A percentile compares a stretch with the other conserved stretches of the same genome.
Evolutionary conservation across 2,888 invertebrate genomes (phyloP).

Genomic region (Nephrotoma flavescens): DNA sequence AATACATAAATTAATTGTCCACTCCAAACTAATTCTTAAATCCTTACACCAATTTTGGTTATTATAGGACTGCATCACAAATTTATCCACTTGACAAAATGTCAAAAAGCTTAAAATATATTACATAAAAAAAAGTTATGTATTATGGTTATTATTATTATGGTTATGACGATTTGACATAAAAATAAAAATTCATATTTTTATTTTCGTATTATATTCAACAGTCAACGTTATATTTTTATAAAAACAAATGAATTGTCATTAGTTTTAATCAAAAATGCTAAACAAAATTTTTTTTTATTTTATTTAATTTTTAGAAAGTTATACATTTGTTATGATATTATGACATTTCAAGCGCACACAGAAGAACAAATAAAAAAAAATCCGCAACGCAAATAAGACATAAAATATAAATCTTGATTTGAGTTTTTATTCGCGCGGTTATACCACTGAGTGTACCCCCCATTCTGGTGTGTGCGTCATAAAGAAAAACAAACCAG

Average conservation of each 20-base stretch:
- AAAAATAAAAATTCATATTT: neutral
- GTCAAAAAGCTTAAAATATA: neutral
- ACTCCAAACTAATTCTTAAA: too few relatives aligned
- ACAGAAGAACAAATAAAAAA: neutral
- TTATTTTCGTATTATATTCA: neutral
- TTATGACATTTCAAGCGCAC: neutral
- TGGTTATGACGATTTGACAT: neutral
- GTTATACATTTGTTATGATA: neutral
- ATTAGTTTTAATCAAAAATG: neutral
- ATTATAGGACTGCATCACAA: neutral
- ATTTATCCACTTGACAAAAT: neutral
- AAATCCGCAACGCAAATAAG: neutral
- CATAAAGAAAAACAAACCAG: neutral
- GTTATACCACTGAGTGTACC: neutral
- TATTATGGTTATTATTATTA: neutral
- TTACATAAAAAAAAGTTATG: neutral
- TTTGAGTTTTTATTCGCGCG: neutral
- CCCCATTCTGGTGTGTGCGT: neutral
- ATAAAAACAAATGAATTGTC: conserved; percentile 3
- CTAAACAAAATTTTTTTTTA: neutral
- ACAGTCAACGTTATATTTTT: neutral
- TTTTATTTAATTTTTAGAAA: neutral
- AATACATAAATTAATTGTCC: too few relatives aligned
- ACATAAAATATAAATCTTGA: neutral
- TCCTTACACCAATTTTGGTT: too few relatives aligned